These are phyloP conservation scores for Bradynema listronoti DNA, from an alignment of 1,140 invertebrate genomes.

Conservation along the genomic window DNA sequence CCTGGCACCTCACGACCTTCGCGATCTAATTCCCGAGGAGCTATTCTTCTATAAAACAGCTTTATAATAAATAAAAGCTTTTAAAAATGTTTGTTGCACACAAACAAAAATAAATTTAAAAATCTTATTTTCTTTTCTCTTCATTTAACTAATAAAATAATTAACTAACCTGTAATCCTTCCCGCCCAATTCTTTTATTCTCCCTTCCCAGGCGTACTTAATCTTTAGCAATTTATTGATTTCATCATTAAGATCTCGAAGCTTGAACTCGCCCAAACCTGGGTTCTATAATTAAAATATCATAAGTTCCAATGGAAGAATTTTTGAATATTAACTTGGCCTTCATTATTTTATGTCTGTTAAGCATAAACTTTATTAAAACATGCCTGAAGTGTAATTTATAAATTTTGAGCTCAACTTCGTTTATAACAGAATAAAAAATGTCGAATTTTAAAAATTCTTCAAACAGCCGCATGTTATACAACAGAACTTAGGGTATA, in stretches of 20 bases:
- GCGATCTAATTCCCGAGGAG: conserved; percentile 48
- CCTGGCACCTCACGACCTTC: conserved; percentile 82
- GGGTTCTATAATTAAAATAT: conserved; percentile 64
- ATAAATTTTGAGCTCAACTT: too few relatives aligned
- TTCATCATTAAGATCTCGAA: conserved; percentile 96
- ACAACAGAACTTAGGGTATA: too few relatives aligned
- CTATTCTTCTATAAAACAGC: conserved; percentile 41
- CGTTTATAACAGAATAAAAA: too few relatives aligned
- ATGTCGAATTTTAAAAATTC: too few relatives aligned
- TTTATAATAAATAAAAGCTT: too few relatives aligned
- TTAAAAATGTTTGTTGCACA: too few relatives aligned
- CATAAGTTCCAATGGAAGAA: too few relatives aligned
- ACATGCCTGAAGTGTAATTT: conserved; percentile 9
- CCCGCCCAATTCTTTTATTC: conserved; percentile 88
- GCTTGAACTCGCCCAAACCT: conserved; percentile 91
- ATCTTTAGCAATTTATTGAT: conserved; percentile 94
- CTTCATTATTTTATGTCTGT: too few relatives aligned
- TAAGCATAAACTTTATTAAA: too few relatives aligned
- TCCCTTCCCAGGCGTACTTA: conserved; percentile 88
- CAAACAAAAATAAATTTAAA: not conserved
- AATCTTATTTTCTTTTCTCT: conserved; percentile 3
- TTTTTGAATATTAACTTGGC: too few relatives aligned
- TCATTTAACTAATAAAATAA: not conserved
- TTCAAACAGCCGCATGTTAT: too few relatives aligned
- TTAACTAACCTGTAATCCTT: conserved; percentile 70